phyloP scores from a whole-genome alignment of 2,888 invertebrate genomes.

The Ephialtes manifestator region DNA sequence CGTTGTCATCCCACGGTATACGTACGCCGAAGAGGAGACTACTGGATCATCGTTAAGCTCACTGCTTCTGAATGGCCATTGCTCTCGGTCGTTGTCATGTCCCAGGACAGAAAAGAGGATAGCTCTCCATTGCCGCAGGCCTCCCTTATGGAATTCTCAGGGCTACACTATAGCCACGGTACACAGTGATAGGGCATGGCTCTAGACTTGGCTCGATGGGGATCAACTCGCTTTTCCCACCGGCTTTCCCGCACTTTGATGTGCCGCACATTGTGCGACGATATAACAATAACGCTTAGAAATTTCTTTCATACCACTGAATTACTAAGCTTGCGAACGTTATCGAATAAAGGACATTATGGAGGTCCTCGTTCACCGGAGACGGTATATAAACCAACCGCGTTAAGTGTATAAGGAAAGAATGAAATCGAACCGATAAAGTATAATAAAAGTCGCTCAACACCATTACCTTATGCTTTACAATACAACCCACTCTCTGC shows the following conservation, averaged over 20 bases:
- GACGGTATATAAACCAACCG: slow-evolving; percentile 47
- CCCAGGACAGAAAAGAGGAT: slow-evolving; percentile 4
- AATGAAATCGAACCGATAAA: slow-evolving; percentile 5
- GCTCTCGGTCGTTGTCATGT: slow-evolving; percentile 32
- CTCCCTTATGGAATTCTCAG: slow-evolving; percentile 23
- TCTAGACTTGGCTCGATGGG: slow-evolving; percentile 8
- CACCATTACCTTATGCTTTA: neutral
- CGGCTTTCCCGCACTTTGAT: slow-evolving; percentile 36
- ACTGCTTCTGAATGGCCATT: slow-evolving; percentile 40
- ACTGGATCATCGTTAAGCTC: slow-evolving; percentile 61
- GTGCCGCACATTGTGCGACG: slow-evolving; percentile 20
- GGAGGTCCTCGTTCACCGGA: slow-evolving; percentile 28
- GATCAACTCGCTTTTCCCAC: slow-evolving; percentile 36
- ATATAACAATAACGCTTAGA: slow-evolving; percentile 46
- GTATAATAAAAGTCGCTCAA: slow-evolving; percentile 17
- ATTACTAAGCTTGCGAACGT: slow-evolving; percentile 5
- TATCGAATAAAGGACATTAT: slow-evolving; percentile 31
- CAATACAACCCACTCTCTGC: neutral
- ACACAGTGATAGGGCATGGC: slow-evolving; percentile 11
- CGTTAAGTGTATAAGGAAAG: slow-evolving; percentile 23
- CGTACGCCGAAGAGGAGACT: slow-evolving; percentile 6
- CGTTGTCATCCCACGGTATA: slow-evolving; percentile 24
- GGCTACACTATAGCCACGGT: slow-evolving; percentile 23
- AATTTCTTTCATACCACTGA: slow-evolving; percentile 57
- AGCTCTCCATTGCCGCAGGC: neutral